A percentile compares a stretch with the other conserved stretches of the same genome.
These are phyloP conservation scores for Rhynchophorus ferrugineus DNA, from an alignment of 1,140 invertebrate genomes.

Conservation along the genomic window DNA sequence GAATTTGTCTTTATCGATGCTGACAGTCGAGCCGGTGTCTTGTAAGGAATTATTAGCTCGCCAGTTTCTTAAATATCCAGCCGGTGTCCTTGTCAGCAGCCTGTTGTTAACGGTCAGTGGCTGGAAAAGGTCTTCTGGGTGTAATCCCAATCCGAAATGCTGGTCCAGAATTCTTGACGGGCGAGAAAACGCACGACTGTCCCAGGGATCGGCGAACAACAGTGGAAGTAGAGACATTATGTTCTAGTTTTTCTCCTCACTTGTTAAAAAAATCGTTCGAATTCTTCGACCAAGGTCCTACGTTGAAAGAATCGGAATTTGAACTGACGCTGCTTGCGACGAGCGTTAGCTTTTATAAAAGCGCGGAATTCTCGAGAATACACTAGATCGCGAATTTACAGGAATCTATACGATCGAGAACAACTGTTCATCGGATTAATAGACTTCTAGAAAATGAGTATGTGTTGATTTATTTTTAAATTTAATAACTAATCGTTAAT, in stretches of 20 bases:
- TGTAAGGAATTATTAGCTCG: conserved; percentile 27
- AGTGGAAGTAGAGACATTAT: conserved; percentile 19
- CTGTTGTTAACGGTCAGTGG: conserved; percentile 30
- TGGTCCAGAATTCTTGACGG: conserved; percentile 52
- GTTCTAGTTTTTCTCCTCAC: no score
- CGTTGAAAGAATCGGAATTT: no score
- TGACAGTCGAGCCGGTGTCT: conserved; percentile 41
- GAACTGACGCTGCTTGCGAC: no score
- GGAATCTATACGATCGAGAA: no score
- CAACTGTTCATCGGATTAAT: no score
- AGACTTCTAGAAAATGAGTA: no score
- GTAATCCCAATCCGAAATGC: conserved; percentile 50
- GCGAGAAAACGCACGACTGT: conserved; percentile 13
- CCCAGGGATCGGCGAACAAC: conserved; percentile 5
- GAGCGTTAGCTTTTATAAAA: no score
- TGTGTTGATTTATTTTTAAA: no score
- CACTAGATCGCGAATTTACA: no score
- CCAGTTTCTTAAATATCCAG: conserved; percentile 50
- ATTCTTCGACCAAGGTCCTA: no score
- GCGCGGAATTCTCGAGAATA: background rate
- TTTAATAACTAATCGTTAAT: no score
- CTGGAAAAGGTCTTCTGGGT: conserved; percentile 46
- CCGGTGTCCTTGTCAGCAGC: conserved; percentile 14
- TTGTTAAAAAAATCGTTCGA: no score
- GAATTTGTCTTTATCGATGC: conserved; percentile 50